Conservation (phyloP, 2,888 invertebrate genomes). For the Lysandra coridon region DNA sequence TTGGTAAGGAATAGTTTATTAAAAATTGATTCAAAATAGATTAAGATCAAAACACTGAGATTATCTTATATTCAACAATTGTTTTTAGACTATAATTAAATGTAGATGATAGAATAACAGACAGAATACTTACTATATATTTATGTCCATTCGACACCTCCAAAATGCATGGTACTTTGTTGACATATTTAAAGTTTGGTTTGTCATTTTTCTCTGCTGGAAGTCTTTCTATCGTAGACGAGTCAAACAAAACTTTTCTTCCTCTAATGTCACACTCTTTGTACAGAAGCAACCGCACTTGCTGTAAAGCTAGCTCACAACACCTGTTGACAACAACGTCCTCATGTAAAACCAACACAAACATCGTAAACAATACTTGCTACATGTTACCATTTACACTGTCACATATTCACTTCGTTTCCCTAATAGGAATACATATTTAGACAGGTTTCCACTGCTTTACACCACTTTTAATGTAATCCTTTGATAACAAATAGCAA, state of each 20-base stretch:
- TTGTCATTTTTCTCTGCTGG: constrained; percentile 69
- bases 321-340: constrained; percentile 55
- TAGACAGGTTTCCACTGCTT: constrained; percentile 49
- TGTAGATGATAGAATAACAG: background rate
- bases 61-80: background rate
- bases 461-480: constrained; percentile 41
- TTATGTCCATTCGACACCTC: constrained; percentile 83
- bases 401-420: constrained; percentile 34
- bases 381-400: constrained; percentile 29
- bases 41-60: background rate
- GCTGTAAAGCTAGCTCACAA: constrained; percentile 84
- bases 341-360: constrained; percentile 35
- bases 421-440: constrained; percentile 37
- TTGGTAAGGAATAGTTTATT: no score
- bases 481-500: background rate
- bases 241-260: constrained; percentile 91
- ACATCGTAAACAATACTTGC: constrained; percentile 46
- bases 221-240: constrained; percentile 84
- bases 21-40: background rate
- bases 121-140: constrained; percentile 79
- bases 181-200: constrained; percentile 53
- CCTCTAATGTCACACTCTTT: constrained; percentile 92
- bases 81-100: background rate
- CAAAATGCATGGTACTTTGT: constrained; percentile 70
- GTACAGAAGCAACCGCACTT: constrained; percentile 90